Evolutionary conservation across 2,113 vertebrate species (phyloP).

Genomic region (Podocnemis expansa): DNA sequence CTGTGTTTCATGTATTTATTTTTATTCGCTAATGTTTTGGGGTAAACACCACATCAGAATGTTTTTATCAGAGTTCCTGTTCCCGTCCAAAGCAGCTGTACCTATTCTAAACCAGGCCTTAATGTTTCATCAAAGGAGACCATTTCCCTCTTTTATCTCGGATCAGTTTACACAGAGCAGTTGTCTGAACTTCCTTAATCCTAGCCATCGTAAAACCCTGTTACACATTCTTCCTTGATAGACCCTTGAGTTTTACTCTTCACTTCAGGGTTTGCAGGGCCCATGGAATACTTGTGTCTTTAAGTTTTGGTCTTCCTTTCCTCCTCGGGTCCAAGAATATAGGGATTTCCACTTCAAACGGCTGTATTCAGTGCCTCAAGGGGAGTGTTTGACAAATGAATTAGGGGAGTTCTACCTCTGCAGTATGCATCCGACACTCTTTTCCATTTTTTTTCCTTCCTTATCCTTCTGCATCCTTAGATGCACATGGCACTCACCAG

Average conservation of each 20-base stretch:
- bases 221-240: slow-evolving; percentile 2
- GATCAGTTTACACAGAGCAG: slow-evolving; percentile 23
- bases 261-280: slow-evolving; percentile 4
- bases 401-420: neutral
- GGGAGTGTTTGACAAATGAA: neutral
- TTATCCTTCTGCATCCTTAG: neutral
- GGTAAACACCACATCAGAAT: slow-evolving; percentile 55
- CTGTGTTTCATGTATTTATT: slow-evolving; percentile 37
- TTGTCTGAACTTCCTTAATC: slow-evolving; percentile 46
- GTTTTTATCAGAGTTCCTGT: slow-evolving; percentile 59
- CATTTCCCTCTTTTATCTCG: slow-evolving; percentile 56
- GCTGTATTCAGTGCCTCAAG: no score
- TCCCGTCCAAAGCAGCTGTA: slow-evolving; percentile 49
- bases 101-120: slow-evolving; percentile 42
- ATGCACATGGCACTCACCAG: neutral
- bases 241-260: slow-evolving; percentile 28
- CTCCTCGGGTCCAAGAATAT: neutral
- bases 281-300: slow-evolving; percentile 4
- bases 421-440: neutral
- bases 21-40: slow-evolving; percentile 34
- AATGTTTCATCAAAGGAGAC: slow-evolving; percentile 33
- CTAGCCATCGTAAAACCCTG: slow-evolving; percentile 10
- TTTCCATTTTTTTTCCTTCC: neutral
- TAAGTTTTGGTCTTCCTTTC: neutral
- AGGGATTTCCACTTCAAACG: no score